A percentile compares a stretch with the other conserved stretches of the same genome.
Conservation (phyloP, 2,113 vertebrate species). For the Edolisoma coerulescens region DNA sequence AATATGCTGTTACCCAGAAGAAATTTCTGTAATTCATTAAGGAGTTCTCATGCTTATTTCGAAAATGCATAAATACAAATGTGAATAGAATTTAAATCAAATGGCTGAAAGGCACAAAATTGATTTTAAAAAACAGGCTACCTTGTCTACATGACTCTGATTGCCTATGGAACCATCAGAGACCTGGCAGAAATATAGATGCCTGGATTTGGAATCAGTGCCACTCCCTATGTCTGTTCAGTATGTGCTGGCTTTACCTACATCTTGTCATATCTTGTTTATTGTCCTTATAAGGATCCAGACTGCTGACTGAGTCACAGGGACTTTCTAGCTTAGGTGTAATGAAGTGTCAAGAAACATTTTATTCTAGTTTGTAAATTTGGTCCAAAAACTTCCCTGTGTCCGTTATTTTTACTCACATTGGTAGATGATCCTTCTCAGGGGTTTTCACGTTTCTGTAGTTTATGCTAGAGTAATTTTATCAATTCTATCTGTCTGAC, state of each 20-base stretch:
- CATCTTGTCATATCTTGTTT: neutral
- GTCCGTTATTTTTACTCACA: neutral
- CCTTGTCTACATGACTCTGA: neutral
- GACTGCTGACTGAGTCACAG: neutral
- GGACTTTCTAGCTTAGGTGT: neutral
- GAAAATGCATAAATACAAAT: neutral
- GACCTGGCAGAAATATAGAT: neutral
- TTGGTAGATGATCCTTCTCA: neutral
- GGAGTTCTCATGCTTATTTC: neutral
- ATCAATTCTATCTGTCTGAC: neutral
- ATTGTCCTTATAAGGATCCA: neutral
- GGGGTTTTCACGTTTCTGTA: neutral
- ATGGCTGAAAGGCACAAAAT: neutral
- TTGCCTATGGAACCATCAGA: neutral
- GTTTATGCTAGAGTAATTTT: neutral
- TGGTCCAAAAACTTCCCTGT: neutral
- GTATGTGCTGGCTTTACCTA: neutral
- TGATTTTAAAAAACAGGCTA: rapidly evolving
- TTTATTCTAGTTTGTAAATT: neutral
- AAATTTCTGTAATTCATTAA: neutral
- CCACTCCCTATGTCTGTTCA: neutral
- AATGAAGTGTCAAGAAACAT: neutral
- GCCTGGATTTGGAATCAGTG: rapidly evolving
- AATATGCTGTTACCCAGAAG: neutral
- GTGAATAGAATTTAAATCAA: neutral